Base-by-base conservation (phyloP, 2,888 invertebrate genomes). In the Zhuqinia jingwanae region DNA sequence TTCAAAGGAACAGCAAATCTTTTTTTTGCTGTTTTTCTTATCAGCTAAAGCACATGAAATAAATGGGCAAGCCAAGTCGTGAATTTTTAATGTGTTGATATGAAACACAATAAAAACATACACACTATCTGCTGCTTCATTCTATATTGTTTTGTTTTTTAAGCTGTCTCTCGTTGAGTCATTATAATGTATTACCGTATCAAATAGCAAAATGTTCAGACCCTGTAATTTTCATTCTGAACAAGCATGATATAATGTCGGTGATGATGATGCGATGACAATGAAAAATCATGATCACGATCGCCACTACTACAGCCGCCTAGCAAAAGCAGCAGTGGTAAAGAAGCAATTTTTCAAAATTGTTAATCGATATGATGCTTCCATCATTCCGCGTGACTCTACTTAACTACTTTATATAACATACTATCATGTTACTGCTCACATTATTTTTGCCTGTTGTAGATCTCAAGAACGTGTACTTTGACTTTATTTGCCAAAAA, bases 11-110 rank as follows among this genome's bases (percentile, higher is more conserved):
- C 68, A 17, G 42, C 68, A 8, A 68, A n/a, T 65, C 36, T 36
- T 53, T 53, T 27, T 50, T 47, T 42, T 27, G 27, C 78, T 27
- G 25, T 78, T 50, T 27, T 25, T 78, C 20, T 79, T 79, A 79
- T 79, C 79, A 79, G 53, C 42, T 30, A 27, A 15, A 30, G 17
- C 30, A 63, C 17, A 63, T 65, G 63, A 42, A 78, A 30, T 22
- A 68, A 79, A 65, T 79, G 79, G 68, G 36, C 6, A 53, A 79
- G 30, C 22, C 50, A 79, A 79, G 56, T 76, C 53, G 79, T 79
- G 79, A 79, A 79, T 79, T 53, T 79, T 79, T 79, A 79, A 79
- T 78, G 78, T n/a, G 47, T 17, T 78, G 65, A 78, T 68, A 79
- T 65, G 30, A 79, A 53, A 56, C 45, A 13, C 8, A 20, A 45